Conservation (phyloP, 1,140 invertebrate genomes). For the Megalopta genalis region DNA sequence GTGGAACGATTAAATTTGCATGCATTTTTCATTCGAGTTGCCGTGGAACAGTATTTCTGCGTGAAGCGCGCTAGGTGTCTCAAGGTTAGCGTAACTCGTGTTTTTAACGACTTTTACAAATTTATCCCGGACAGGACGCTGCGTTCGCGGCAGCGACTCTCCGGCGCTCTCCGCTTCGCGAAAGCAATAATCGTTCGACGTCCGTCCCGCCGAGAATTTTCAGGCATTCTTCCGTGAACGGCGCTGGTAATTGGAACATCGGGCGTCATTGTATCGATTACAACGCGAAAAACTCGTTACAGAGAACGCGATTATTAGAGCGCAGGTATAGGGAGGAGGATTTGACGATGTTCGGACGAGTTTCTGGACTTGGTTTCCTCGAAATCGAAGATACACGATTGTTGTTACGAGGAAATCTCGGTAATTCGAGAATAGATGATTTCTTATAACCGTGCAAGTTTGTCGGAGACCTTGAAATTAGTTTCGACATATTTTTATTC, state of each 20-base stretch:
- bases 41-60: neutral
- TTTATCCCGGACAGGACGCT: constrained; percentile 18
- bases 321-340: too few relatives aligned
- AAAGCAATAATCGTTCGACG: constrained; percentile 29
- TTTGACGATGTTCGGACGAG: too few relatives aligned
- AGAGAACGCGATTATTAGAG: too few relatives aligned
- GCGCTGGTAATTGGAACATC: neutral
- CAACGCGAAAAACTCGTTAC: neutral
- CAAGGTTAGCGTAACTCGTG: constrained; percentile 26
- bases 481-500: too few relatives aligned
- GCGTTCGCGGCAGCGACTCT: neutral
- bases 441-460: too few relatives aligned
- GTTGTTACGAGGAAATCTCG: too few relatives aligned
- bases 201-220: constrained; percentile 9
- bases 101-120: constrained; percentile 24
- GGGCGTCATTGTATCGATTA: neutral
- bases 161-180: neutral
- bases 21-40: constrained; percentile 30
- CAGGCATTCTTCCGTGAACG: neutral
- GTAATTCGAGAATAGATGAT: too few relatives aligned
- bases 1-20: constrained; percentile 32
- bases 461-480: too few relatives aligned
- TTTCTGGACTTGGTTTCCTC: too few relatives aligned
- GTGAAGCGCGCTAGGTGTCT: constrained; percentile 33
- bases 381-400: too few relatives aligned